A percentile compares a stretch with the other conserved stretches of the same genome.
Conservation (phyloP, 2,797 vertebrate genomes). For the Darevskia mixta region DNA sequence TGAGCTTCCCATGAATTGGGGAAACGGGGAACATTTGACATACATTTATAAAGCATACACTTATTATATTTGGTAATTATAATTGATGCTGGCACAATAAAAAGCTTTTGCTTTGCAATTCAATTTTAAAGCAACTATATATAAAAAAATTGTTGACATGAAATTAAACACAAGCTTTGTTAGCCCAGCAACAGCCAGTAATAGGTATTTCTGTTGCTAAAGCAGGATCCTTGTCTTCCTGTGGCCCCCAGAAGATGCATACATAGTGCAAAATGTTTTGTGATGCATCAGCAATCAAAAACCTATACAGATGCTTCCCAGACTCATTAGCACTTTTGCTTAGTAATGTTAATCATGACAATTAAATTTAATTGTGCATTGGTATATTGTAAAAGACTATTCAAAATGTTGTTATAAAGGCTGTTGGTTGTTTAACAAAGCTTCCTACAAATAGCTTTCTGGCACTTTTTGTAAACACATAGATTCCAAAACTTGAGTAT, state of each 20-base stretch:
- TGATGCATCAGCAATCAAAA: slow-evolving; percentile 30
- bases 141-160: not conserved
- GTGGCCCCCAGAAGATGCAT: slow-evolving; percentile 60
- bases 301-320: slow-evolving; percentile 46
- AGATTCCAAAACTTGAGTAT: slow-evolving; percentile 54
- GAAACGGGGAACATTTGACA: not conserved
- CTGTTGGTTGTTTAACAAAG: slow-evolving; percentile 66
- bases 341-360: slow-evolving; percentile 69
- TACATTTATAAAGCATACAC: not conserved
- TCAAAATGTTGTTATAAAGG: slow-evolving; percentile 62
- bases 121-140: not conserved
- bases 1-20: not conserved
- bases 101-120: not conserved
- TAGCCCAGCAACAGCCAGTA: slow-evolving; percentile 31
- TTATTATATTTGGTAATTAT: not conserved
- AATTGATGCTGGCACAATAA: not conserved
- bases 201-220: slow-evolving; percentile 55
- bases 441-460: slow-evolving; percentile 59
- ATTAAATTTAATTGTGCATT: slow-evolving; percentile 60
- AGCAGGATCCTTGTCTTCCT: slow-evolving; percentile 21
- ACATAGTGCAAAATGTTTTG: slow-evolving; percentile 37
- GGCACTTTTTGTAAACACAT: slow-evolving; percentile 31
- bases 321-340: slow-evolving; percentile 54
- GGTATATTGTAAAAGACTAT: slow-evolving; percentile 48
- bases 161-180: slow-evolving; percentile 35